Percentiles rank a stretch among this genome's conserved stretches.
These are phyloP conservation scores for Antedon mediterranea DNA, from an alignment of 53 echinoderm and acorn worm genomes.

Conservation along the genomic window DNA sequence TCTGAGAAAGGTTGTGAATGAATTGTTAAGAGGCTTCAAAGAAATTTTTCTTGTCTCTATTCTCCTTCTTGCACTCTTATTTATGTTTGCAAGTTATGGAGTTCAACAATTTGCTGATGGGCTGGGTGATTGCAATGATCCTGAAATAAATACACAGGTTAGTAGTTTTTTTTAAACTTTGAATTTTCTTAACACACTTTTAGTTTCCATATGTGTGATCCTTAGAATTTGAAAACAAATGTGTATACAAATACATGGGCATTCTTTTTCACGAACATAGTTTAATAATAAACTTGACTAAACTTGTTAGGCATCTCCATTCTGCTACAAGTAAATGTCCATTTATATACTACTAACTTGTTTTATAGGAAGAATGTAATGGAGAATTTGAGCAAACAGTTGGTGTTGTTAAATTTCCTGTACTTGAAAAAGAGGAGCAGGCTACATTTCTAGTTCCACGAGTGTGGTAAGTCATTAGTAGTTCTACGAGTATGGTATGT, in stretches of 20 bases:
- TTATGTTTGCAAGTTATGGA: constrained; percentile 96
- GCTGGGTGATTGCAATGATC: constrained; percentile 71
- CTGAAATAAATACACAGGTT: not conserved
- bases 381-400: constrained; percentile 54
- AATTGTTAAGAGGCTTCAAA: constrained; percentile 65
- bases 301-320: too few species aligned
- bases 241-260: too few species aligned
- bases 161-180: not conserved
- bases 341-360: too few species aligned
- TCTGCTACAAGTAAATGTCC: too few species aligned
- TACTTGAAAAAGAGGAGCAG: not conserved
- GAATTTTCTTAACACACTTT: too few species aligned
- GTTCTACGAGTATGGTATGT: not conserved
- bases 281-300: too few species aligned
- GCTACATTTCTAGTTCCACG: constrained; percentile 56
- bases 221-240: too few species aligned
- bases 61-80: constrained; percentile 71
- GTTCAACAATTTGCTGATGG: constrained; percentile 75
- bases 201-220: too few species aligned
- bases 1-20: constrained; percentile 75
- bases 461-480: constrained; percentile 76
- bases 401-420: constrained; percentile 46
- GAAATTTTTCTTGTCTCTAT: constrained; percentile 92
- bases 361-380: constrained; percentile 23
- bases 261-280: too few species aligned